A percentile compares a stretch with the other conserved stretches of the same genome.
Conservation (phyloP, 1,140 invertebrate genomes). For the Glossosoma conforme region DNA sequence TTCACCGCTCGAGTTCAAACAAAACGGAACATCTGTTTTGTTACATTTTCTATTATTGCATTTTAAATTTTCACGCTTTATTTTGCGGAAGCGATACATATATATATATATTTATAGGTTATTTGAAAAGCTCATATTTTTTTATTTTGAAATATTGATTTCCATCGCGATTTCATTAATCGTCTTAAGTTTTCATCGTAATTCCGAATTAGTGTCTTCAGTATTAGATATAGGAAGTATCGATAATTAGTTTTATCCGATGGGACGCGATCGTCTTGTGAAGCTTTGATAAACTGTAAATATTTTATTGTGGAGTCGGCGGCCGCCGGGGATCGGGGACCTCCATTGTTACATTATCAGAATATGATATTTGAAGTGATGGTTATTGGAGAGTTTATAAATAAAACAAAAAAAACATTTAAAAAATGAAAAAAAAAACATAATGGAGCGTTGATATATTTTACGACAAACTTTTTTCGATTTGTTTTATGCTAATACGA, state of each 20-base stretch:
- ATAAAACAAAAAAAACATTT: conserved; percentile 19
- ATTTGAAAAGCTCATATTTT: too few species aligned
- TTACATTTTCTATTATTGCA: too few species aligned
- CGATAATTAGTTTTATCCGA: neutral
- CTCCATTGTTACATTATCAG: conserved; percentile 26
- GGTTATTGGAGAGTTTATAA: conserved; percentile 31
- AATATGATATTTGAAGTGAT: conserved; percentile 27
- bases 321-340: neutral
- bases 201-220: conserved; percentile 7
- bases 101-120: too few species aligned
- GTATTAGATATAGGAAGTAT: neutral
- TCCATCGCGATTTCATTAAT: too few species aligned
- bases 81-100: too few species aligned
- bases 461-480: conserved; percentile 22
- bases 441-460: conserved; percentile 30
- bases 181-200: too few species aligned
- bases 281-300: neutral
- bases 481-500: conserved; percentile 21
- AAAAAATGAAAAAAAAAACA: conserved; percentile 21
- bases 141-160: too few species aligned
- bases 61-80: too few species aligned
- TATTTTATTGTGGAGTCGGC: neutral
- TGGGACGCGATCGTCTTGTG: neutral
- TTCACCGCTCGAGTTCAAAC: too few species aligned
- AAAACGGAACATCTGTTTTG: too few species aligned